phyloP scores from a whole-genome alignment of 2,888 invertebrate genomes.

The Chaitophorus viminalis region DNA sequence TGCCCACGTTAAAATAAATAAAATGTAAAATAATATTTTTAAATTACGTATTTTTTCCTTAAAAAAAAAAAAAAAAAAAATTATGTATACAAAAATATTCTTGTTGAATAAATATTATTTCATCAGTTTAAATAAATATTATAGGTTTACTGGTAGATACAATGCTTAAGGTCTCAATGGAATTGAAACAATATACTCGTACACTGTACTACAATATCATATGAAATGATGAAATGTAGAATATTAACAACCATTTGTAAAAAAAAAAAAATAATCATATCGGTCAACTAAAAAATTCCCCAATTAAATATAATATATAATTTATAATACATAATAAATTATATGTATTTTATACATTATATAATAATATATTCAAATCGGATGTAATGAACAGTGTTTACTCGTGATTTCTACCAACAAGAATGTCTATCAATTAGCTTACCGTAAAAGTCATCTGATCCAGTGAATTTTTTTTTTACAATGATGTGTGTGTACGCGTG shows the following conservation, averaged over 20 bases:
- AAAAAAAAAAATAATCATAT: not conserved
- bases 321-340: too few relatives aligned
- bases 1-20: conserved; percentile 4
- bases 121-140: not conserved
- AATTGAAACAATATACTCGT: not conserved
- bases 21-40: conserved; percentile 12
- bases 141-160: too few relatives aligned
- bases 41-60: not conserved
- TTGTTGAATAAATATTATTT: not conserved
- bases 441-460: too few relatives aligned
- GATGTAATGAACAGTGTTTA: not conserved
- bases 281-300: not conserved
- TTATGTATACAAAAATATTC: not conserved
- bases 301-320: not conserved
- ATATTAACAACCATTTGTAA: too few relatives aligned
- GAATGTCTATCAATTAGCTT: not conserved
- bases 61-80: too few relatives aligned
- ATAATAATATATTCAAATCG: not conserved
- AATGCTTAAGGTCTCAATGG: not conserved
- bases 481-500: too few relatives aligned
- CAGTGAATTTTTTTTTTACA: too few relatives aligned
- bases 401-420: not conserved
- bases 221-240: too few relatives aligned
- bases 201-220: too few relatives aligned
- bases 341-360: too few relatives aligned